phyloP scores from a whole-genome alignment of 2,888 invertebrate genomes.

The Drosophila borealis region DNA sequence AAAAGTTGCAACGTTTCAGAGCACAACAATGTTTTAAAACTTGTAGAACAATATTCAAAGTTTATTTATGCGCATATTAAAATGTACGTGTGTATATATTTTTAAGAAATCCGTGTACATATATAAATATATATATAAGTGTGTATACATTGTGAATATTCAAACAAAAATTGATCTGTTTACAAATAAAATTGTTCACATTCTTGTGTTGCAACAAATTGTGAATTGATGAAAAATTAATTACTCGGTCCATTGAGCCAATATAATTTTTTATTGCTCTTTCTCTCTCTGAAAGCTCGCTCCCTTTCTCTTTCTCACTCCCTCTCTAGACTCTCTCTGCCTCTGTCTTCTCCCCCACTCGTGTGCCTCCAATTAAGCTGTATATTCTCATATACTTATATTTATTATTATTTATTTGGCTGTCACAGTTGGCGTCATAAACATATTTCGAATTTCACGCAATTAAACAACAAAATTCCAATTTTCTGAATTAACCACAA shows the following conservation, averaged over 20 bases:
- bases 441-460: slow-evolving; percentile 14
- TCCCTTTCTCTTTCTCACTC: not conserved
- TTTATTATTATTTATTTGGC: slow-evolving; percentile 29
- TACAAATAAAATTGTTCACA: slow-evolving; percentile 32
- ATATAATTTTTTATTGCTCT: slow-evolving; percentile 31
- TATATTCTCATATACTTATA: slow-evolving; percentile 12
- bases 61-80: slow-evolving; percentile 14
- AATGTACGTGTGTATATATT: slow-evolving; percentile 1
- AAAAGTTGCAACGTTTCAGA: slow-evolving; percentile 13
- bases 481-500: not conserved
- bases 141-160: slow-evolving; percentile 10
- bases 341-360: not conserved
- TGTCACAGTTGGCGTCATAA: slow-evolving; percentile 35
- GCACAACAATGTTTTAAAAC: slow-evolving; percentile 22
- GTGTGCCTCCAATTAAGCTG: slow-evolving; percentile 27
- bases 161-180: slow-evolving; percentile 35
- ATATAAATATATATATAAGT: not conserved
- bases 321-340: not conserved
- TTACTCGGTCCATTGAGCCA: slow-evolving; percentile 35
- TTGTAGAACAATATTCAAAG: slow-evolving; percentile 30
- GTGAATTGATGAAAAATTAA: slow-evolving; percentile 29
- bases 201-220: slow-evolving; percentile 32
- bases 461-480: slow-evolving; percentile 11
- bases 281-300: too few species aligned
- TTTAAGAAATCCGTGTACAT: not conserved